Conservation (phyloP, 2,797 vertebrate species). For the Dallia pectoralis region DNA sequence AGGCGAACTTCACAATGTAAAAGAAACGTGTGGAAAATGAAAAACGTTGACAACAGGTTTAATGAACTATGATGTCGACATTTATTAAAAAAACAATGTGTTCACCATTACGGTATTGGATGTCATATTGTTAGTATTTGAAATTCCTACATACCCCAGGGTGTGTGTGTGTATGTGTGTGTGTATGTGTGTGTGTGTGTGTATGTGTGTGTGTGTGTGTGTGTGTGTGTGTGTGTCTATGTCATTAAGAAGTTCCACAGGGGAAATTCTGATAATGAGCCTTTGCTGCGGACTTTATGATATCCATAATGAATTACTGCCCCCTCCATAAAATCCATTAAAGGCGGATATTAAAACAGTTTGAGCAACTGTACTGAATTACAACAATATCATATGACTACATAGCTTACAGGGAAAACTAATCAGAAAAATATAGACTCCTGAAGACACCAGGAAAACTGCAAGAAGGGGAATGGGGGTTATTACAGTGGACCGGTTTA, state of each 20-base stretch:
- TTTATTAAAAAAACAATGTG: no score
- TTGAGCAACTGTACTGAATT: slow-evolving; percentile 13
- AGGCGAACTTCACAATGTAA: no score
- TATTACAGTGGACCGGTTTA: background rate
- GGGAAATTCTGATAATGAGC: slow-evolving; percentile 35
- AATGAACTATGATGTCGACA: no score
- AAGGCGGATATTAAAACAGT: slow-evolving; percentile 29
- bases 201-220: slow-evolving; percentile 4
- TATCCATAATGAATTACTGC: slow-evolving; percentile 42
- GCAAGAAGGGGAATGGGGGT: background rate
- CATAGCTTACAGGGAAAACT: background rate
- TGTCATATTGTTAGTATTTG: no score
- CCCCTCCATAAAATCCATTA: slow-evolving; percentile 41
- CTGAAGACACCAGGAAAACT: background rate
- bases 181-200: slow-evolving; percentile 10
- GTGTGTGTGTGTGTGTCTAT: background rate
- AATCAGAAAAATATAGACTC: background rate
- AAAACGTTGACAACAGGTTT: no score
- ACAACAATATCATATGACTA: slow-evolving; percentile 5
- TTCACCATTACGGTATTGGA: no score
- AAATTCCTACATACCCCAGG: no score
- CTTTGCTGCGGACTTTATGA: slow-evolving; percentile 37
- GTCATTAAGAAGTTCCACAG: slow-evolving; percentile 25
- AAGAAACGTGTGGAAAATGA: no score
- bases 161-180: slow-evolving; percentile 1